Evolutionary conservation across 2,797 vertebrate genomes (phyloP).

Genomic region (Neosilurus mollespiculum): DNA sequence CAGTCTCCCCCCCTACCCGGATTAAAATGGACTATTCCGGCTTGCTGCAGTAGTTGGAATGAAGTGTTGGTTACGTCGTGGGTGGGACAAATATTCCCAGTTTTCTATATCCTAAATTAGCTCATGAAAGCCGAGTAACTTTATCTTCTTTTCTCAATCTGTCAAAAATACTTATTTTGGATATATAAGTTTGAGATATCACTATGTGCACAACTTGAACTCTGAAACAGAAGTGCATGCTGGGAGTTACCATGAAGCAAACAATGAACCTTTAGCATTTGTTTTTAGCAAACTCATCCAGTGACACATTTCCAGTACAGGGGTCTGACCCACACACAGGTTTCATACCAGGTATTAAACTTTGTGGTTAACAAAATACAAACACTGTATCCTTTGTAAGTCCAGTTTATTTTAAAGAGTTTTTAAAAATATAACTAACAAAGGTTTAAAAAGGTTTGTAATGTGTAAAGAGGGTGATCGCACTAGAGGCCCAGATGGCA

Average conservation of each 20-base stretch:
- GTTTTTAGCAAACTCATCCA: neutral
- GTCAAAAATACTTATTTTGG: neutral
- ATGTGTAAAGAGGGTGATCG: neutral
- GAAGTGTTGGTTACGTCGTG: conserved; percentile 8
- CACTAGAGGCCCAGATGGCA: too few relatives aligned
- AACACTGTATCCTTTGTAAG: neutral
- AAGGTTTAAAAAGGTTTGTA: too few relatives aligned
- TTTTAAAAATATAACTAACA: too few relatives aligned
- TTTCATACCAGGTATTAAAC: neutral
- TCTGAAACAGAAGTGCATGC: neutral
- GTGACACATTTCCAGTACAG: too few relatives aligned
- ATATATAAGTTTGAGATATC: neutral
- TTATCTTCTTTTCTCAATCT: neutral
- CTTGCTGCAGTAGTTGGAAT: conserved; percentile 66
- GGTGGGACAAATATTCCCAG: neutral
- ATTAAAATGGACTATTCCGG: conserved; percentile 65
- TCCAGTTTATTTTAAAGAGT: neutral
- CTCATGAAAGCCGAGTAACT: neutral
- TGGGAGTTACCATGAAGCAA: neutral
- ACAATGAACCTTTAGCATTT: neutral
- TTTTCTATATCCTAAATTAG: too few relatives aligned
- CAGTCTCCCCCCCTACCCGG: conserved; percentile 5
- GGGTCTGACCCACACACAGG: too few relatives aligned
- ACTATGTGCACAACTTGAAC: neutral
- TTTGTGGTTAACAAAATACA: neutral